Percentiles rank a stretch among this genome's conserved stretches.
Conservation (phyloP, 2,113 vertebrate species). For the Indri indri region DNA sequence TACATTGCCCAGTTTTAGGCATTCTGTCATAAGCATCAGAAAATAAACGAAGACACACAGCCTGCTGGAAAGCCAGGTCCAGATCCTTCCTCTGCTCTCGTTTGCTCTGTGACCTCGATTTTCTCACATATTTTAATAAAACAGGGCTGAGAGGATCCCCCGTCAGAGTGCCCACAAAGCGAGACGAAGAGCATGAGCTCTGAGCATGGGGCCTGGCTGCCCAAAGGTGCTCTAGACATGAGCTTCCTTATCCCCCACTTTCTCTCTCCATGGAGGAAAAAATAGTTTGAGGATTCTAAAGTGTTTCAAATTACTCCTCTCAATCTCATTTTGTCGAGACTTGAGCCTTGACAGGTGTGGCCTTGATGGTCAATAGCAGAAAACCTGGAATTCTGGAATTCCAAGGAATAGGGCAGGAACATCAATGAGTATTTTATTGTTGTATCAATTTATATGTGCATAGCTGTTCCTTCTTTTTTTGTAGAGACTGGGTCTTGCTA, state of each 20-base stretch:
- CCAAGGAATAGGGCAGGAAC: neutral
- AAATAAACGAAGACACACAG: neutral
- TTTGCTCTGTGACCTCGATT: neutral
- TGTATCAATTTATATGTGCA: neutral
- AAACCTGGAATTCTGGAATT: neutral
- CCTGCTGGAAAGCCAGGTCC: fast-evolving
- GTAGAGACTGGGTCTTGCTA: neutral
- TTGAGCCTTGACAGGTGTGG: neutral
- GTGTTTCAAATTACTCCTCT: neutral
- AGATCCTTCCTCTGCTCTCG: neutral
- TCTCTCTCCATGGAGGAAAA: neutral
- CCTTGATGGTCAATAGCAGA: neutral
- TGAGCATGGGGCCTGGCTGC: neutral
- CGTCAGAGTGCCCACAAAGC: too few species aligned
- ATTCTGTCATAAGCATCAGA: neutral
- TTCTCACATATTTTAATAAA: neutral
- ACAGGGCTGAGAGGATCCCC: neutral
- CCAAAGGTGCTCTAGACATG: neutral
- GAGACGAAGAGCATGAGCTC: neutral
- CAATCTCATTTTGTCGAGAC: neutral
- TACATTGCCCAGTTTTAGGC: neutral
- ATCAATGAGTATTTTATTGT: neutral
- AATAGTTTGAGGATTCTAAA: neutral
- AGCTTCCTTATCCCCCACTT: neutral
- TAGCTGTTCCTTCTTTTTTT: neutral